Evolutionary conservation across 2,797 vertebrate genomes (phyloP).

Genomic region (Remorina albescens): DNA sequence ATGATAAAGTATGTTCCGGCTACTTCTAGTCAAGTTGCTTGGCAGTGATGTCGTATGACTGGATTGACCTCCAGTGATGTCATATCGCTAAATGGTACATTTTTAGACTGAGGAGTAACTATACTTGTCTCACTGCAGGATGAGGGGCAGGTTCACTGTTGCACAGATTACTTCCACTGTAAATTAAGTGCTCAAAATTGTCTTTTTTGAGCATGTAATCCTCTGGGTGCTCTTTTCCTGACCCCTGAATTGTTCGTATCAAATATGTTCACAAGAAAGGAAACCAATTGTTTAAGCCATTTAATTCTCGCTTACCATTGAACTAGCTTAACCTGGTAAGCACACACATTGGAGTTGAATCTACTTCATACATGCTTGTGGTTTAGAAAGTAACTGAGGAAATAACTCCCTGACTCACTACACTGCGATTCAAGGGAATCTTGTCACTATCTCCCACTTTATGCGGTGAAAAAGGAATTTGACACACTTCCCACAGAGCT

Average conservation of each 20-base stretch:
- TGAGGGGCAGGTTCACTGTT: conserved; percentile 67
- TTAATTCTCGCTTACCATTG: background rate
- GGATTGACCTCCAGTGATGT: conserved; percentile 43
- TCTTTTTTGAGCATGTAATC: conserved; percentile 22
- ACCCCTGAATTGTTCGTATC: background rate
- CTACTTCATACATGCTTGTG: conserved; percentile 15
- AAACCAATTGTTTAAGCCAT: background rate
- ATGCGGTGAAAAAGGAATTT: conserved; percentile 67
- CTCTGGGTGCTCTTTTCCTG: background rate
- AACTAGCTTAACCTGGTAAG: background rate
- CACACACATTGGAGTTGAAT: conserved; percentile 1
- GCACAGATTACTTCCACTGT: conserved; percentile 68
- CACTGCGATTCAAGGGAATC: conserved; percentile 50
- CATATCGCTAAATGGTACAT: conserved; percentile 23
- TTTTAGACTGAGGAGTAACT: conserved; percentile 59
- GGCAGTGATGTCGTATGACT: too few species aligned
- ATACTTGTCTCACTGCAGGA: conserved; percentile 72
- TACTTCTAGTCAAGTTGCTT: conserved; percentile 43
- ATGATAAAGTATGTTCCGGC: conserved; percentile 2
- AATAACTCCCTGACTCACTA: conserved; percentile 17
- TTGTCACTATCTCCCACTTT: conserved; percentile 62
- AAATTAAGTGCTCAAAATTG: conserved; percentile 53
- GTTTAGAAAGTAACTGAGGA: conserved; percentile 17
- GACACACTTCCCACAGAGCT: conserved; percentile 85
- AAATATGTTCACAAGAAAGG: background rate